Base-by-base conservation (phyloP, 2,888 invertebrate species). In the Euclidia mi region DNA sequence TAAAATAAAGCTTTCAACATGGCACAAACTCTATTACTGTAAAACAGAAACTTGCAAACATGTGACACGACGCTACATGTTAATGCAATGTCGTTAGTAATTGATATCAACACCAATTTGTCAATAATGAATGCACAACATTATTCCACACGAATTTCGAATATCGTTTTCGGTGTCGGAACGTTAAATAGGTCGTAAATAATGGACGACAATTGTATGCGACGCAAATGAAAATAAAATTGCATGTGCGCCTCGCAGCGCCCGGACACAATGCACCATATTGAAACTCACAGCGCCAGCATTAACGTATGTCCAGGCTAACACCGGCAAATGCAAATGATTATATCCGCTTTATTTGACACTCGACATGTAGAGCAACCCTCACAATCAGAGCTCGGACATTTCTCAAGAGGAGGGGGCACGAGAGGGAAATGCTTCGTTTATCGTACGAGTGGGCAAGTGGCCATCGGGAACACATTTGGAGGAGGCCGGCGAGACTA, bases 341-440 rank as follows among this genome's bases (percentile, higher is more conserved):
- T 51, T 38, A 25, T 10, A 32, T 38, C 31, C 20, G 14, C 29
- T 51, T 51, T 20, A 51, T 51, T 44, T 44, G 31, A 31, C 51
- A 31, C 4, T 9, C 20, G 11, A 51, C 51, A 31, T 31, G 18
- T 37, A 37, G 37, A n/a, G 3, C 17, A 37, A 37, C 17, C 37
- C 17, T 37, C 37, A 37, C 37, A 37, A 37, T 37, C 37, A 18
- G 37, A 37, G 37, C 18, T 37, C 15, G 37, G 17, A 37, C 15
- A 37, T 37, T 9, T 37, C 4, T 34, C 14, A 32, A 15, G 12
- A 31, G 29, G 4, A 15, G 15, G 43, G 11, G 43, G n/a, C 31
- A 12, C 10, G 32, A 12, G 15, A 15, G 31, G 31, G 17, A 31
- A 15, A 12, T 15, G 44, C 12, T 12, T 34, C 18, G 44, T 18